Conservation (phyloP, 2,797 vertebrate genomes). For the Melanogrammus aeglefinus region DNA sequence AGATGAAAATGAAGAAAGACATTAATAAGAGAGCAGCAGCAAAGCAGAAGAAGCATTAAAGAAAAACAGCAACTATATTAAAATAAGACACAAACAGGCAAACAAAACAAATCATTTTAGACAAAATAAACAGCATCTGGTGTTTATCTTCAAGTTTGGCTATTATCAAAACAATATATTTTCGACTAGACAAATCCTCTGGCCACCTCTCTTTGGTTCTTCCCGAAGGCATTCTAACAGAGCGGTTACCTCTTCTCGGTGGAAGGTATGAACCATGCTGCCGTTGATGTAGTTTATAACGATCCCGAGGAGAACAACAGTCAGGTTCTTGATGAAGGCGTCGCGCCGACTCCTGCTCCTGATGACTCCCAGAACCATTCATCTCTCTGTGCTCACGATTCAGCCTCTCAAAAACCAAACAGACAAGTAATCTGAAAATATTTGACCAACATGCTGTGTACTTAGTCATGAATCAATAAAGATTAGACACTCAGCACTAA, state of each 20-base stretch:
- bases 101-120: background rate
- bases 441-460: background rate
- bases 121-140: background rate
- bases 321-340: slow-evolving; percentile 43
- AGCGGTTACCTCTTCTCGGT: slow-evolving; percentile 35
- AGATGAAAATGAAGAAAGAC: background rate
- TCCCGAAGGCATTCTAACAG: background rate
- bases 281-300: slow-evolving; percentile 61
- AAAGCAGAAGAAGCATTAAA: background rate
- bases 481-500: background rate
- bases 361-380: slow-evolving; percentile 40
- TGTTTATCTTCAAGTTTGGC: background rate
- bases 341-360: background rate
- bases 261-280: slow-evolving; percentile 57
- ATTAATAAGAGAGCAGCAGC: background rate
- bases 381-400: slow-evolving; percentile 23
- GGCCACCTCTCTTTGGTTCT: background rate
- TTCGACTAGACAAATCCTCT: background rate
- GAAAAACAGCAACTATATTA: background rate
- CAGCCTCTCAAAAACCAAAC: background rate
- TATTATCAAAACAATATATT: background rate
- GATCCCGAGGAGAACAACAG: slow-evolving; percentile 44
- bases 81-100: background rate
- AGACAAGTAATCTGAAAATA: background rate
- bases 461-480: background rate